Evolutionary conservation across 2,113 vertebrate species (phyloP), one percentile per base, ranked within the genome.

Genomic region (Hirundichthys speculiger): DNA sequence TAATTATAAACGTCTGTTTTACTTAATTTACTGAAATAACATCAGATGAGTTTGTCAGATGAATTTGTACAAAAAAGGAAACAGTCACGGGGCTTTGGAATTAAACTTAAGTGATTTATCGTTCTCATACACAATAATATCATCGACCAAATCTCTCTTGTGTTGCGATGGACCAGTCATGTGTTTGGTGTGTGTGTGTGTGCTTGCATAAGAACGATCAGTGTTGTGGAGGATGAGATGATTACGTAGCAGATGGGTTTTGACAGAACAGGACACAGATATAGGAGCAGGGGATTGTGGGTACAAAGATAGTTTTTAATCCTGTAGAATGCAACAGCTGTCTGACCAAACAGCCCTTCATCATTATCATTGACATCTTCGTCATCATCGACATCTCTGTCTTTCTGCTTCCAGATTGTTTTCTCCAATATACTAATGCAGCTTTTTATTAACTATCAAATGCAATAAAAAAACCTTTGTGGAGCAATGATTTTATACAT

Each of bases 231-330:
- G 54, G 64, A 63, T 73, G 70, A 78, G 59, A 54, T 74, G 75
- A 85, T 84, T 84, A 75, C 21, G 46, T 62, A 22, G 75, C 69
- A 70, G 43, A 79, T 65, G 59, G 59, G 43, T 49, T 74, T 69
- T 69, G 39, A 8, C 61, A 57, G 65, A 34, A 52, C 69, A 80
- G 60, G 73, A 54, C 48, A 66, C 3, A 73, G 48, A 71, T 59
- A 63, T 42, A 68, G 76, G 39, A 76, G 59, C 80, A 76, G 55
- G 46, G 79, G 75, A 83, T 83, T 86, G 67, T 80, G 54, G 70
- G 79, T 82, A 41, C 22, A 53, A 64, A 64, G 65, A 73, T 69
- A 9, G 54, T 61, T 75, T 79, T 86, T 88, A 87, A 88, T 86
- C 83, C 59, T 52, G 65, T 55, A 41, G 30, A 82, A 73, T 63